phyloP scores from a whole-genome alignment of 2,797 vertebrate species.

The Cygnus olor region DNA sequence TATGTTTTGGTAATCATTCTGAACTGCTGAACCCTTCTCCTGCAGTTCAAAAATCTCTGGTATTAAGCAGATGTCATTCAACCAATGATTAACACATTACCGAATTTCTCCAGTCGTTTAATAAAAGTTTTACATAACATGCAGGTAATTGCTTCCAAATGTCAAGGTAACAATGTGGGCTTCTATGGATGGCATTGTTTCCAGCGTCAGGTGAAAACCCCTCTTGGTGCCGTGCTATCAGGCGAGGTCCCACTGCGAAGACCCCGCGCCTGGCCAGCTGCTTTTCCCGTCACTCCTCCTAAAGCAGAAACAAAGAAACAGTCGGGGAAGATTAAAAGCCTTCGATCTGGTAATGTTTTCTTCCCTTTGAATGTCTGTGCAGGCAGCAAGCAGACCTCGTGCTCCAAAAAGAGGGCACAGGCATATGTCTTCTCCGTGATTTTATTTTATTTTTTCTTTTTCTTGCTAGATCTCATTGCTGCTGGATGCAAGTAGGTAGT shows the following conservation, averaged over 20 bases:
- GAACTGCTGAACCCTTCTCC: slow-evolving; percentile 43
- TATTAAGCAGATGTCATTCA: slow-evolving; percentile 69
- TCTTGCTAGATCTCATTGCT: not conserved
- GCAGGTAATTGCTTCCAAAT: slow-evolving; percentile 76
- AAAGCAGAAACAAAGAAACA: not conserved
- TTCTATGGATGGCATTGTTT: slow-evolving; percentile 49
- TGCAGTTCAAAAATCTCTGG: slow-evolving; percentile 12
- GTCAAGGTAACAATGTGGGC: slow-evolving; percentile 44
- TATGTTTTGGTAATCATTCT: slow-evolving; percentile 73
- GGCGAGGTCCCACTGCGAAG: not conserved
- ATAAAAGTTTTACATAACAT: slow-evolving; percentile 53
- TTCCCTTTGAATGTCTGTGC: not conserved
- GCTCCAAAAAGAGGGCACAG: not conserved
- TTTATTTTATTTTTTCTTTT: not conserved
- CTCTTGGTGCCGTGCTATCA: not conserved
- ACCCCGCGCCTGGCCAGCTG: not conserved
- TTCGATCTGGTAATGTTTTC: fast-evolving
- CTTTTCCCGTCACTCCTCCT: not conserved
- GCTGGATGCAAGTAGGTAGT: not conserved
- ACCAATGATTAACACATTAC: slow-evolving; percentile 70
- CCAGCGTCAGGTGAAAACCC: slow-evolving; percentile 5
- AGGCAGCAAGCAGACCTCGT: not conserved
- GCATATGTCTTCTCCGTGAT: not conserved
- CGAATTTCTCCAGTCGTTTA: slow-evolving; percentile 61
- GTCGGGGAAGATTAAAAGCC: not conserved